These are phyloP conservation scores for Nomia melanderi DNA, from an alignment of 1,140 invertebrate genomes.

Conservation along the genomic window DNA sequence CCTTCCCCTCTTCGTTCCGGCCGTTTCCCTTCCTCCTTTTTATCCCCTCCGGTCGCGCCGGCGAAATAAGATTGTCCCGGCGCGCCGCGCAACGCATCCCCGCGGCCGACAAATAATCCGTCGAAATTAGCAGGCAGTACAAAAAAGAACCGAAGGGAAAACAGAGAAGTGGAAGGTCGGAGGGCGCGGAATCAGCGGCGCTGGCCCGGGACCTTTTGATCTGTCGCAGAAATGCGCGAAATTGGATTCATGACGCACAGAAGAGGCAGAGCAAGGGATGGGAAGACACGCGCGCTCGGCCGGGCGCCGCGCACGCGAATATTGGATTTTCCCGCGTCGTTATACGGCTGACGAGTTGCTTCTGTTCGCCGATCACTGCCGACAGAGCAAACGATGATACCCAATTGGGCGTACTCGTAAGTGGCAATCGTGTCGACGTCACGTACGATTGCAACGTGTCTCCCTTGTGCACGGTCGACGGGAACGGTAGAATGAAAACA, in stretches of 20 bases:
- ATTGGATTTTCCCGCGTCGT: constrained; percentile 60
- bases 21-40: too few species aligned
- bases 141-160: too few species aligned
- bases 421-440: constrained; percentile 60
- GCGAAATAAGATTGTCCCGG: not conserved
- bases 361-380: constrained; percentile 44
- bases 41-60: too few species aligned
- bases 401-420: constrained; percentile 56
- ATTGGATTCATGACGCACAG: constrained; percentile 55
- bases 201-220: constrained; percentile 34
- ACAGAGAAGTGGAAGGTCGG: too few species aligned
- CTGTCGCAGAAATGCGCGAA: constrained; percentile 37
- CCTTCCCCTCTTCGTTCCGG: not conserved
- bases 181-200: too few species aligned
- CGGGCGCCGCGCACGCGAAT: too few species aligned
- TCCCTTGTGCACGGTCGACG: constrained; percentile 19
- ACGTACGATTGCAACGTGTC: constrained; percentile 62
- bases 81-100: not conserved
- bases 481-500: constrained; percentile 45
- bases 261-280: too few species aligned
- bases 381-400: constrained; percentile 51
- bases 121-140: not conserved
- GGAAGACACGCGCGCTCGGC: constrained; percentile 22
- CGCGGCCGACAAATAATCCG: not conserved
- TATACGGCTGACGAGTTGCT: constrained; percentile 55